Conservation (phyloP, 1,140 invertebrate species). For the Plectrocnemia conspersa region DNA sequence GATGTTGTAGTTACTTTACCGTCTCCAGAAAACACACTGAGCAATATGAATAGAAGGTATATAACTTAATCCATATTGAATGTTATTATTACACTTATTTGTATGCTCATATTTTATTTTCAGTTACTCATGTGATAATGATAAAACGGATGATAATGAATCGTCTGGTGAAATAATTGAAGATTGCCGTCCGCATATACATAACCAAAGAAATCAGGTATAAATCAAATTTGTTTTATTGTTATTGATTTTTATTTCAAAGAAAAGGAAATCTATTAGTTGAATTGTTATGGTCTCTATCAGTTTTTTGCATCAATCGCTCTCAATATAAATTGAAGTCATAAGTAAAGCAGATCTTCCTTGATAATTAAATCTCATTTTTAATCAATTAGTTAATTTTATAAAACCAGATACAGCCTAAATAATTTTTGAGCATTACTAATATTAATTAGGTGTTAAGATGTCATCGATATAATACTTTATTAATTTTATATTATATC, state of each 20-base stretch:
- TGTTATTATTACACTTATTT: slow-evolving; percentile 2
- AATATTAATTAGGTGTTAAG: not conserved
- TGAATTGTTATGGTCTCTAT: too few relatives aligned
- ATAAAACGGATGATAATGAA: slow-evolving; percentile 41
- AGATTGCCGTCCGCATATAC: slow-evolving; percentile 26
- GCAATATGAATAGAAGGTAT: slow-evolving; percentile 36
- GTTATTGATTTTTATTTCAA: too few relatives aligned
- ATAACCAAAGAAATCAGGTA: slow-evolving; percentile 31
- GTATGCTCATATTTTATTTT: slow-evolving; percentile 24
- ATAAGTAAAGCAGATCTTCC: too few relatives aligned
- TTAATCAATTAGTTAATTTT: not conserved
- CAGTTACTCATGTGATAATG: slow-evolving; percentile 42
- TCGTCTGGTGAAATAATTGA: slow-evolving; percentile 34
- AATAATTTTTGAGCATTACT: not conserved
- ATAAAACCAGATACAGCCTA: not conserved
- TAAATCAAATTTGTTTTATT: not conserved
- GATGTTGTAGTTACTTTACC: slow-evolving; percentile 49
- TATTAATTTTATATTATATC: slow-evolving; percentile 4
- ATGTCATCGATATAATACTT: not conserved
- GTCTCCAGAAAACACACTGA: slow-evolving; percentile 40
- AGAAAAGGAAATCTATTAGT: too few relatives aligned
- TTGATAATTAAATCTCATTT: too few relatives aligned
- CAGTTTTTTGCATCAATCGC: too few relatives aligned
- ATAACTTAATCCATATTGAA: not conserved
- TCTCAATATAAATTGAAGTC: too few relatives aligned